Percentiles rank a stretch among this genome's conserved stretches.
Evolutionary conservation across 2,888 invertebrate genomes (phyloP).

Genomic region (Colletes collaris): DNA sequence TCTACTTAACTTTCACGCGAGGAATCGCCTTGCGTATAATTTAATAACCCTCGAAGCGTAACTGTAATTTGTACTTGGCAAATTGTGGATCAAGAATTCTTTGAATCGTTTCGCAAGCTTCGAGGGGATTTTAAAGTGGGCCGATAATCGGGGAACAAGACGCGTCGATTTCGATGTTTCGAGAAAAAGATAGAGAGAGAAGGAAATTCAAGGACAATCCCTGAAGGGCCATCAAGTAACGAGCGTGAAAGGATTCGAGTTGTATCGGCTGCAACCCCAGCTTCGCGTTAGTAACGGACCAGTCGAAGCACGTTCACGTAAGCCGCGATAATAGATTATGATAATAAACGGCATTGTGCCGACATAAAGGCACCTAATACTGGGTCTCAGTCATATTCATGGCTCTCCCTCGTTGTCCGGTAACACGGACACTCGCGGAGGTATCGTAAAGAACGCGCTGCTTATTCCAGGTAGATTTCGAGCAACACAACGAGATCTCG

Average conservation of each 20-base stretch:
- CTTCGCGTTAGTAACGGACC: constrained; percentile 53
- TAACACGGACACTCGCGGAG: constrained; percentile 44
- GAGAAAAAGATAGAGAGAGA: constrained; percentile 8
- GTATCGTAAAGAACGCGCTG: constrained; percentile 61
- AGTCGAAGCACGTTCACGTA: constrained; percentile 65
- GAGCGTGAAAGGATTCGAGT: constrained; percentile 53
- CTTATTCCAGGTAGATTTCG: constrained; percentile 58
- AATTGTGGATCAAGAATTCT: constrained; percentile 5
- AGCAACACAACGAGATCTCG: constrained; percentile 1
- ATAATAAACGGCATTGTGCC: constrained; percentile 80
- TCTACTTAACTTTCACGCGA: too few relatives aligned
- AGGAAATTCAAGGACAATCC: constrained; percentile 49
- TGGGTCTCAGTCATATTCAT: constrained; percentile 64
- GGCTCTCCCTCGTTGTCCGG: constrained; percentile 54
- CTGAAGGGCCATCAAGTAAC: constrained; percentile 54
- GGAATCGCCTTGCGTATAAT: too few relatives aligned
- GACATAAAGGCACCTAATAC: constrained; percentile 73
- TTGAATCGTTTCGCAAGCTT: background rate
- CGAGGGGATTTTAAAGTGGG: background rate
- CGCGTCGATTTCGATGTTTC: constrained; percentile 15
- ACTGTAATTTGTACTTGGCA: background rate
- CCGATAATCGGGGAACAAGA: constrained; percentile 17
- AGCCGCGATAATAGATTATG: constrained; percentile 80
- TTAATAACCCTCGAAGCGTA: too few relatives aligned
- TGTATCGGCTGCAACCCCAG: constrained; percentile 46